Evolutionary conservation across 2,113 vertebrate genomes (phyloP), one percentile per base, ranked within the genome.

Genomic region (Symphodus melops): DNA sequence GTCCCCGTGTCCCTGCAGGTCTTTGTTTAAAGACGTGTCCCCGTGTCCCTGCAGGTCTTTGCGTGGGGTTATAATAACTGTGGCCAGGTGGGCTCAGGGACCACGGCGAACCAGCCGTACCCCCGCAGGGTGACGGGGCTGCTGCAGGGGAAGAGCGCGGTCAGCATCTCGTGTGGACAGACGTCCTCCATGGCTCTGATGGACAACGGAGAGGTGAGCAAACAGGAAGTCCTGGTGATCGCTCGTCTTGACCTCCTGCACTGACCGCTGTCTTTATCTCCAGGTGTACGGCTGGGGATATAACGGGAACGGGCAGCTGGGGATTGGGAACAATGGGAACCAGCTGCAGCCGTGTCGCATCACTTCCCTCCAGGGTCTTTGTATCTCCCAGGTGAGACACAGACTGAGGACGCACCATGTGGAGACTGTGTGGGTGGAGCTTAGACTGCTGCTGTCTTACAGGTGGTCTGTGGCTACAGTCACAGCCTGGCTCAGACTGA

Each of bases 1-100:
- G n/a, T n/a, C n/a, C n/a, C n/a, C n/a, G n/a, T n/a, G n/a, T n/a
- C n/a, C n/a, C n/a, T n/a, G n/a, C n/a, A n/a, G n/a, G n/a, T n/a
- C n/a, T n/a, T n/a, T n/a, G n/a, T n/a, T n/a, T n/a, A n/a, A n/a
- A n/a, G n/a, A n/a, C n/a, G n/a, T n/a, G n/a, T n/a, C n/a, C n/a
- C n/a, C n/a, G 46, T 57, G 53, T n/a, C 19, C 71, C 57, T 75
- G 20, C 86, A 99, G 98, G 95, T 99, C 1, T 99, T 94, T 2
- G 95, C 97, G 1, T 99, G 98, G 98, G 98, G 98, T 79, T 99
- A 98, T 86, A 99, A 99, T 69, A 99, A 98, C 93, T 99, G 97
- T 73, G 98, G 98, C 64, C 98, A 99, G 66, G 96, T 99, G 86
- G 98, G 98, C 58, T 98, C 97, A 23, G 98, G 97, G 80, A 98